Percentiles rank a stretch among this genome's conserved stretches.
phyloP scores from a whole-genome alignment of 1,140 invertebrate genomes.

The Teleopsis dalmanni region DNA sequence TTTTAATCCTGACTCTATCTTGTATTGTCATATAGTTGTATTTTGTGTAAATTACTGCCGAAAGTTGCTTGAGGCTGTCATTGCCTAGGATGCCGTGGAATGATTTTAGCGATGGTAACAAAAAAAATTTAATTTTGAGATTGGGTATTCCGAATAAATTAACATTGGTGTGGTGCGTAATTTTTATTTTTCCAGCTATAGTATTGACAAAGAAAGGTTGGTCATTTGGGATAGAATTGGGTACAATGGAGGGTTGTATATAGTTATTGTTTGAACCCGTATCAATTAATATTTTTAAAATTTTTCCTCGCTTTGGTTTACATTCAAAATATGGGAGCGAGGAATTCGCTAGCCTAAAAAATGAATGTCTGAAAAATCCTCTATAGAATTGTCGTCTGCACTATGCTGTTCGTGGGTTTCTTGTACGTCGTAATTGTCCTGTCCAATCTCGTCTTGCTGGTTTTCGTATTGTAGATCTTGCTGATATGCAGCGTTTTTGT shows the following conservation, averaged over 20 bases:
- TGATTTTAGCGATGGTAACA: constrained; percentile 13
- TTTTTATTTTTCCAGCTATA: constrained; percentile 13
- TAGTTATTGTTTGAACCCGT: constrained; percentile 18
- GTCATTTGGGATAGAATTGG: constrained; percentile 10
- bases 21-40: constrained; percentile 10
- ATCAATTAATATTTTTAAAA: constrained; percentile 15
- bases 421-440: no score
- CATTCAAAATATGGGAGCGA: constrained; percentile 21
- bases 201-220: constrained; percentile 12
- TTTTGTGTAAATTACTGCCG: constrained; percentile 11
- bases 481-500: no score
- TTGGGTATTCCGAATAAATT: constrained; percentile 14
- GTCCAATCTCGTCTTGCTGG: no score
- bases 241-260: constrained; percentile 10
- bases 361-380: no score
- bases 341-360: constrained; percentile 19
- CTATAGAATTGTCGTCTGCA: no score
- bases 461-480: no score
- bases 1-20: constrained; percentile 9
- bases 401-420: no score
- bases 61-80: constrained; percentile 13
- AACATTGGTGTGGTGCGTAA: constrained; percentile 11
- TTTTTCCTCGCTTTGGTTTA: constrained; percentile 12
- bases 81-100: constrained; percentile 18
- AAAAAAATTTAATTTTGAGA: constrained; percentile 11